Conservation (phyloP, 2,113 vertebrate genomes). For the Periophthalmus modestus region DNA sequence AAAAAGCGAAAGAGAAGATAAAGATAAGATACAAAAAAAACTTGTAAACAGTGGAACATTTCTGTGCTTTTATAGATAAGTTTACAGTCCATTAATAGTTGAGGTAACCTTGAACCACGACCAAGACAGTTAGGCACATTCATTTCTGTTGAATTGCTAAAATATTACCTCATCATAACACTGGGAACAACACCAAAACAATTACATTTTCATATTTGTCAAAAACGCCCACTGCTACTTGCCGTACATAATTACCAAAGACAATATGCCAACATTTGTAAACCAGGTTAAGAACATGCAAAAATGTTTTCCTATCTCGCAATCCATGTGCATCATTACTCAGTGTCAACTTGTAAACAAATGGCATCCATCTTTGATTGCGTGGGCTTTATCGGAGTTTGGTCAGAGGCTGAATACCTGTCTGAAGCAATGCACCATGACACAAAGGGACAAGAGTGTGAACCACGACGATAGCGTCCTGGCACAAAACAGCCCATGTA, state of each 20-base stretch:
- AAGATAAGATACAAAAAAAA: too few species aligned
- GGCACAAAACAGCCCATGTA: constrained; percentile 16
- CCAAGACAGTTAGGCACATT: neutral
- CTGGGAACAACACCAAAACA: too few species aligned
- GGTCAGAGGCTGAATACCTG: constrained; percentile 36
- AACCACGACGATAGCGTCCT: constrained; percentile 28
- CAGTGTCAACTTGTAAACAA: neutral
- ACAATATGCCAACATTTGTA: too few species aligned
- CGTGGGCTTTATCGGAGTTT: neutral
- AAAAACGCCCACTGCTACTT: too few species aligned
- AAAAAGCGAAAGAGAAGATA: too few species aligned
- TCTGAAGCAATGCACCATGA: constrained; percentile 14
- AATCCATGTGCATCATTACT: neutral
- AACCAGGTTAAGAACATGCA: neutral
- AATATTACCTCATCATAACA: neutral
- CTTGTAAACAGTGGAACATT: too few species aligned
- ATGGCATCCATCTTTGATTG: constrained; percentile 1
- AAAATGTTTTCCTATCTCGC: neutral
- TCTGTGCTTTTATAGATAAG: neutral
- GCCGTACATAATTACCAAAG: too few species aligned
- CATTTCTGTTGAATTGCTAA: neutral
- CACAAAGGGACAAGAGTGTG: constrained; percentile 19
- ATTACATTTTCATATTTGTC: too few species aligned
- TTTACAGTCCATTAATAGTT: neutral
- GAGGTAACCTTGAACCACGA: neutral